A percentile compares a stretch with the other conserved stretches of the same genome.
Conservation (phyloP, 2,797 vertebrate genomes). For the Rhinella marina region DNA sequence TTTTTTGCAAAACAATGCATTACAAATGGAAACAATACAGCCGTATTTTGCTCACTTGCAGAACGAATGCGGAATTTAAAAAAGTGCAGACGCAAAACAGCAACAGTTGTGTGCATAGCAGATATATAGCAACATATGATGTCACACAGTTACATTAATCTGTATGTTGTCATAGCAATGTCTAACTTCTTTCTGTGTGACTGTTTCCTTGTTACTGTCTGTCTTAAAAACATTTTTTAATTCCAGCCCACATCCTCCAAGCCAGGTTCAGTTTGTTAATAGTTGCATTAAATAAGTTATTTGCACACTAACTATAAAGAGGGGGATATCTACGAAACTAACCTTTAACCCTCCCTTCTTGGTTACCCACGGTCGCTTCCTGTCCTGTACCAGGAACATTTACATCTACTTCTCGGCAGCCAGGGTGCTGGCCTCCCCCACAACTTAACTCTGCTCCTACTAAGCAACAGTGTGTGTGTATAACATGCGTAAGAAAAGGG, state of each 20-base stretch:
- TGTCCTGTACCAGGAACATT: slow-evolving; percentile 61
- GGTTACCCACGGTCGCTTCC: slow-evolving; percentile 53
- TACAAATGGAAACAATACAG: too few species aligned
- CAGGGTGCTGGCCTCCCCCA: slow-evolving; percentile 44
- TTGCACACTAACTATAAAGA: background rate
- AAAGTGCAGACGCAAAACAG: too few species aligned
- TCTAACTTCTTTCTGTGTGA: background rate
- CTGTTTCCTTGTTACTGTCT: background rate
- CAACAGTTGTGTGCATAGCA: too few species aligned
- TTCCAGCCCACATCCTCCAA: background rate
- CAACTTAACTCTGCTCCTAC: slow-evolving; percentile 33
- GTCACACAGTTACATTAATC: too few species aligned
- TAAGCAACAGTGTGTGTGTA: slow-evolving; percentile 20
- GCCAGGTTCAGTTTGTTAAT: background rate
- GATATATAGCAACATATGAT: too few species aligned
- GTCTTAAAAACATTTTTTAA: background rate
- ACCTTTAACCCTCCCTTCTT: slow-evolving; percentile 17
- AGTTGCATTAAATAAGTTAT: background rate
- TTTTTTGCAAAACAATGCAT: too few species aligned
- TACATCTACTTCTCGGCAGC: slow-evolving; percentile 60
- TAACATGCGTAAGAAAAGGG: background rate
- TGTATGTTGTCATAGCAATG: too few species aligned
- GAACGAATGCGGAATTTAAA: too few species aligned
- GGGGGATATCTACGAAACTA: background rate
- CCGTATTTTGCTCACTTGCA: too few species aligned